Base-by-base conservation (phyloP, 2,113 vertebrate genomes). In the Callaeas wilsoni region DNA sequence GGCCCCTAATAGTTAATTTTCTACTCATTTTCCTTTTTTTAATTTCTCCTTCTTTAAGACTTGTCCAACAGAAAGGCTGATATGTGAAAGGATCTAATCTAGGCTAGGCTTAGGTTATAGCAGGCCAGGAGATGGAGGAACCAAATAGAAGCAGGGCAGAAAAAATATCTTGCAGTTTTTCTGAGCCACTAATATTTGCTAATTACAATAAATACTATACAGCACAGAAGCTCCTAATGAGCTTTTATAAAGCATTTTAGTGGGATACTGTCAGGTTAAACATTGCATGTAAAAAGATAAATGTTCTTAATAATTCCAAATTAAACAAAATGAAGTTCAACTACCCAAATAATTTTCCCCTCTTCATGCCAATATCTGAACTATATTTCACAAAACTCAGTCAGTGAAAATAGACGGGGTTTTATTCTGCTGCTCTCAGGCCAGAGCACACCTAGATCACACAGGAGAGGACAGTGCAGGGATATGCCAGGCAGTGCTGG, bases 201-300 rank as follows among this genome's bases (percentile, higher is more conserved):
- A 96, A 95, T 95, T 95, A 52, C 56, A 84, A 84, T 83, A 96
- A 95, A 86, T 64, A 68, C 26, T 39, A 53, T 70, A 71, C 47
- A 17, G 55, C 75, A 91, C 49, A 90, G 89, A 94, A 93, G 78
- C 41, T 94, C 47, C 71, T 96, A 97, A 97, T 96, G 55, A 90
- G 65, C 73, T 96, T 93, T 95, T 20, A 74, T 30, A 68, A 91
- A 81, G 56, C 47, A 65, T 90, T 90, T 95, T 88, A 92, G 74
- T 88, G 59, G 84, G 52, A 67, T 7, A 7, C 50, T 82, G 55
- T 80, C 68, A 94, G 84, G 73, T 78, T 76, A 82, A 91, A 87
- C 68, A 75, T 14, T 59, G 68, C 57, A 37, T 81, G 88, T 78
- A 79, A 91, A 92, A 87, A 85, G 46, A 95, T 35, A 71, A 56